Conservation (phyloP, 2,888 invertebrate genomes). For the Allolobophora icterica region DNA sequence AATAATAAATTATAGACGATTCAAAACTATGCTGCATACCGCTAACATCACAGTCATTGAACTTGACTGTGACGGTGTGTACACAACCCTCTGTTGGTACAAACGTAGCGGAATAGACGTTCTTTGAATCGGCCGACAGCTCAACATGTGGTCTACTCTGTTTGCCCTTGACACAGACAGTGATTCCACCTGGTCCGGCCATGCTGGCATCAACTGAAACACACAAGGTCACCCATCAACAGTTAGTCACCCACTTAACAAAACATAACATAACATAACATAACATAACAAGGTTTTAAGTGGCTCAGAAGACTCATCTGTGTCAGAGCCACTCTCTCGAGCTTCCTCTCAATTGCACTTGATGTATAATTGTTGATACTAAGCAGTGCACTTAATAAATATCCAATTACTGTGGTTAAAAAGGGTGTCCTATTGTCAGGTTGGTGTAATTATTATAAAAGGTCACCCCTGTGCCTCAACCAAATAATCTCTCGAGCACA, state of each 20-base stretch:
- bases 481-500: background rate
- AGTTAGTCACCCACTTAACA: background rate
- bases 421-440: background rate
- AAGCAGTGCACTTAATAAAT: too few relatives aligned
- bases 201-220: slow-evolving; percentile 46
- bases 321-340: too few relatives aligned
- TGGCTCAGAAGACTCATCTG: too few relatives aligned
- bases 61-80: slow-evolving; percentile 84
- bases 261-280: too few relatives aligned
- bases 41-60: slow-evolving; percentile 68
- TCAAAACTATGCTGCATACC: slow-evolving; percentile 53
- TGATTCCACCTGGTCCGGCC: slow-evolving; percentile 47
- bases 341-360: too few relatives aligned
- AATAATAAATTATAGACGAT: background rate
- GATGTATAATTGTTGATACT: too few relatives aligned
- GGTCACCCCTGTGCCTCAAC: background rate
- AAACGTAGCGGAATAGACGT: slow-evolving; percentile 43
- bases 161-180: slow-evolving; percentile 46
- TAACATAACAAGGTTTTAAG: too few relatives aligned
- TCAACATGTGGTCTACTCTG: slow-evolving; percentile 40
- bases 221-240: background rate
- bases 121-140: slow-evolving; percentile 39
- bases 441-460: background rate
- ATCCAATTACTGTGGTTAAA: too few relatives aligned
- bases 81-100: slow-evolving; percentile 43